Evolutionary conservation across 2,113 vertebrate genomes (phyloP).

Genomic region (Ctenodactylus gundi): DNA sequence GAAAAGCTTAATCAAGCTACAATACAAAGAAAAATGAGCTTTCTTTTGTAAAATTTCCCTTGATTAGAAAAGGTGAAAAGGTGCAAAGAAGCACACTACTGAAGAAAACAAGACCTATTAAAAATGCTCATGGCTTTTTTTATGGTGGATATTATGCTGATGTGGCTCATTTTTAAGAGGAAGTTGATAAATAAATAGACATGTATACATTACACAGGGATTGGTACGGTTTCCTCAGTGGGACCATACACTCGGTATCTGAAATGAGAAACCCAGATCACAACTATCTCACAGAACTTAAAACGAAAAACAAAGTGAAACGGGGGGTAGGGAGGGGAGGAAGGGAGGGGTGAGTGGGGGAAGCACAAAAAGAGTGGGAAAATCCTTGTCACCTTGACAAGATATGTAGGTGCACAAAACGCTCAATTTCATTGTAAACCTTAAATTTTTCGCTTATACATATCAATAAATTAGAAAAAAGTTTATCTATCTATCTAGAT

Average conservation of each 20-base stretch:
- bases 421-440: too few relatives aligned
- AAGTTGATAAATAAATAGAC: neutral
- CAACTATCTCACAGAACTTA: too few relatives aligned
- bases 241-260: neutral
- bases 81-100: neutral
- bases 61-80: neutral
- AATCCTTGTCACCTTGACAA: too few relatives aligned
- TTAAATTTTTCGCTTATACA: too few relatives aligned
- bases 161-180: neutral
- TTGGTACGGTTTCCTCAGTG: neutral
- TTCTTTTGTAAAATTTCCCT: constrained; percentile 13
- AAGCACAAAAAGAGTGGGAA: too few relatives aligned
- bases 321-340: too few relatives aligned
- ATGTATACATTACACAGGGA: neutral
- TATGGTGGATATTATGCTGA: accelerated
- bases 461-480: too few relatives aligned
- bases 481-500: too few relatives aligned
- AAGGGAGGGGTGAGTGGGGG: too few relatives aligned
- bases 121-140: neutral
- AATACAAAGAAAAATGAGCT: constrained; percentile 7
- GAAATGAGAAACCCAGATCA: too few relatives aligned
- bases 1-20: constrained; percentile 47
- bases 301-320: too few relatives aligned
- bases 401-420: too few relatives aligned
- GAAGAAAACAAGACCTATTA: neutral